phyloP scores from a whole-genome alignment of 2,113 vertebrate species.

The Bagarius yarrelli region DNA sequence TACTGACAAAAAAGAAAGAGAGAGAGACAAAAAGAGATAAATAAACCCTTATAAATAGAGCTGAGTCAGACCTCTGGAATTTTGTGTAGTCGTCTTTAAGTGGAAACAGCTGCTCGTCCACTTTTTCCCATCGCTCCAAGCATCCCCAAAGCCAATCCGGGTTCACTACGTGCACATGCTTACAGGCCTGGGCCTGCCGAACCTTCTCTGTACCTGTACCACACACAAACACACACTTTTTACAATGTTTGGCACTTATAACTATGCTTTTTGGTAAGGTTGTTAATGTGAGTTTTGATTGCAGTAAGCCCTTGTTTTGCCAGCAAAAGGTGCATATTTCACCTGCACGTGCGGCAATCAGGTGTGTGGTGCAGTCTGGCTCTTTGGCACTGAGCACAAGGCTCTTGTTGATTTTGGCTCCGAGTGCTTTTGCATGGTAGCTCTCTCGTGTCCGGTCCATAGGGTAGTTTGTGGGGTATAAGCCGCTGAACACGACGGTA shows the following conservation, averaged over 20 bases:
- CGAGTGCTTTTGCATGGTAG: slow-evolving; percentile 90
- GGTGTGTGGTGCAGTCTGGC: slow-evolving; percentile 81
- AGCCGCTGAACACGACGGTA: slow-evolving; percentile 86
- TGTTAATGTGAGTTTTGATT: too few species aligned
- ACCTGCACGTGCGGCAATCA: slow-evolving; percentile 91
- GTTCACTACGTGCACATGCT: slow-evolving; percentile 86
- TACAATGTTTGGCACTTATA: too few species aligned
- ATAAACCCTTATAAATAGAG: neutral
- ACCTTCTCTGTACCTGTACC: slow-evolving; percentile 93
- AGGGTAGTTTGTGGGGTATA: slow-evolving; percentile 92
- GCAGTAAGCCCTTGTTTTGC: too few species aligned
- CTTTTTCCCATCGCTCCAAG: slow-evolving; percentile 94
- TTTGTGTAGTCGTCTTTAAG: slow-evolving; percentile 84
- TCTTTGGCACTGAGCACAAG: slow-evolving; percentile 76
- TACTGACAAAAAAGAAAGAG: too few species aligned
- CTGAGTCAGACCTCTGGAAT: slow-evolving; percentile 73
- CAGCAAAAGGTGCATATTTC: slow-evolving; percentile 49
- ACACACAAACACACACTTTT: neutral
- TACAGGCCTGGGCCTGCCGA: slow-evolving; percentile 85
- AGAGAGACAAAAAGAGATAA: neutral
- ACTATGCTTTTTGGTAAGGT: too few species aligned
- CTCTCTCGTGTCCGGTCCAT: slow-evolving; percentile 90
- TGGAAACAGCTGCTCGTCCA: slow-evolving; percentile 91
- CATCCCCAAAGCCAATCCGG: slow-evolving; percentile 98
- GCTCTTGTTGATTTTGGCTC: slow-evolving; percentile 82